Evolutionary conservation across 1,140 invertebrate genomes (phyloP).

Genomic region (Drosophila kikkawai): DNA sequence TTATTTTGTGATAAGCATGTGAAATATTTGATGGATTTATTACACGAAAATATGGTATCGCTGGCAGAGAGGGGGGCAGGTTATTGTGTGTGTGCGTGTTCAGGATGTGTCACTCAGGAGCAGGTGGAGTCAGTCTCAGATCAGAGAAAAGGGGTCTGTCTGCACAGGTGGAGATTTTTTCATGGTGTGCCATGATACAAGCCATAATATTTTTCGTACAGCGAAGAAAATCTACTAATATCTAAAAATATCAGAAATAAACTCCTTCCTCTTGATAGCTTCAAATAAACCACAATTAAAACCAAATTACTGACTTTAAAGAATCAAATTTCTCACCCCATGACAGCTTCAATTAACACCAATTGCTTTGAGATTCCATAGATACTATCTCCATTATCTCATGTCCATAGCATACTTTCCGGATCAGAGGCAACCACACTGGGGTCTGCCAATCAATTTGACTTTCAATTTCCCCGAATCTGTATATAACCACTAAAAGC

Average conservation of each 20-base stretch:
- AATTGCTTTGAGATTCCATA: background rate
- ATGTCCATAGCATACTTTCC: constrained; percentile 31
- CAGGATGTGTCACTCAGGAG: constrained; percentile 73
- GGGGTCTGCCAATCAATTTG: constrained; percentile 21
- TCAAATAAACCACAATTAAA: background rate
- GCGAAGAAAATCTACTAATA: background rate
- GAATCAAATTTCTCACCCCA: background rate
- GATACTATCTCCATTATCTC: background rate
- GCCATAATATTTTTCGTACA: background rate
- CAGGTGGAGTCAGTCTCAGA: constrained; percentile 51
- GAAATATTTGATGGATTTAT: constrained; percentile 81
- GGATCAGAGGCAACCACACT: background rate
- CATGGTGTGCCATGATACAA: background rate
- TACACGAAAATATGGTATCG: constrained; percentile 59
- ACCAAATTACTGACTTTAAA: background rate
- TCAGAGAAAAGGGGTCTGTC: background rate
- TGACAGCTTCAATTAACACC: constrained; percentile 5
- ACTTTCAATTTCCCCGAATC: constrained; percentile 40
- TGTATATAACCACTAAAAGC: constrained; percentile 12
- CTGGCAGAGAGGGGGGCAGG: background rate
- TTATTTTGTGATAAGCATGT: constrained; percentile 77
- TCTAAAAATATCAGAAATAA: too few species aligned
- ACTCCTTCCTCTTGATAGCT: too few species aligned
- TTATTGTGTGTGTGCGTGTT: constrained; percentile 25
- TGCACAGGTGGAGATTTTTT: constrained; percentile 1